phyloP scores from a whole-genome alignment of 1,140 invertebrate species.

The Drosophila punjabiensis region DNA sequence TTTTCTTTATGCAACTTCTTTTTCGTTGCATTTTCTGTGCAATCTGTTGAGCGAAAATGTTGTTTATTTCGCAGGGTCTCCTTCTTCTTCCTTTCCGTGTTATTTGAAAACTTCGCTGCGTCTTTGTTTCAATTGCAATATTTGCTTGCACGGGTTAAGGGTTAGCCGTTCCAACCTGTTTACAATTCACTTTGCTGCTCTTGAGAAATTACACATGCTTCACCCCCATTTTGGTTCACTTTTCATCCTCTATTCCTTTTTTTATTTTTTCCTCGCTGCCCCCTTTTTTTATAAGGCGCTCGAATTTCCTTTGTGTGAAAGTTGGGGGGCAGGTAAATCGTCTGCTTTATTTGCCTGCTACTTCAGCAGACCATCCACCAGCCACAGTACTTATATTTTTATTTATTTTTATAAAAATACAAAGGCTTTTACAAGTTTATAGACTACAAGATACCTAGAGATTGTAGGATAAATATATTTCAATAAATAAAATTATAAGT shows the following conservation, averaged over 20 bases:
- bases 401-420: not conserved
- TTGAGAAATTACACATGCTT: constrained; percentile 78
- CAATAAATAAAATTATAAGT: not conserved
- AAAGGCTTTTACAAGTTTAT: not conserved
- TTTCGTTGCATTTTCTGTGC: constrained; percentile 61
- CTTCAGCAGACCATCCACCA: constrained; percentile 45
- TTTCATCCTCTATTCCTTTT: constrained; percentile 4
- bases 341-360: constrained; percentile 82
- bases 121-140: constrained; percentile 54
- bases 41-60: constrained; percentile 68
- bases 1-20: constrained; percentile 30
- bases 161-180: constrained; percentile 51
- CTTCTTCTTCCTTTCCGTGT: not conserved
- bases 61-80: constrained; percentile 19
- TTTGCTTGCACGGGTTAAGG: constrained; percentile 42
- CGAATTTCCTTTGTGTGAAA: constrained; percentile 61
- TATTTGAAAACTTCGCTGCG: constrained; percentile 31
- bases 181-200: constrained; percentile 78
- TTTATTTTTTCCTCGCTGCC: constrained; percentile 3
- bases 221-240: constrained; percentile 1
- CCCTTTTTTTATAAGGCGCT: constrained; percentile 60
- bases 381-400: constrained; percentile 3
- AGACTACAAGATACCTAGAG: not conserved
- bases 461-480: not conserved
- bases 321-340: constrained; percentile 69